phyloP scores from a whole-genome alignment of 2,888 invertebrate species.

The Hylaea fasciaria region DNA sequence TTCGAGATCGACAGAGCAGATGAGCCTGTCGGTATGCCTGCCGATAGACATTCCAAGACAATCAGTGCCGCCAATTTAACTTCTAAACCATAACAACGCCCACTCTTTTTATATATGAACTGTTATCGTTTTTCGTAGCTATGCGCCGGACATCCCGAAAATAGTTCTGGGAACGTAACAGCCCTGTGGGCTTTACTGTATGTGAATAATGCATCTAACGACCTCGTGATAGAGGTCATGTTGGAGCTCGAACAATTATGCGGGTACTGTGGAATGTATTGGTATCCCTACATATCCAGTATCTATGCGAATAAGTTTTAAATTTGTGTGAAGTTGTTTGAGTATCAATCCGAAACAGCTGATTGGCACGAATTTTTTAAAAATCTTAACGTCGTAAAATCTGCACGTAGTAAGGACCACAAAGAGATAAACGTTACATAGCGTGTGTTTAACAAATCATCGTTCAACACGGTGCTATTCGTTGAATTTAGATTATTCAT shows the following conservation, averaged over 20 bases:
- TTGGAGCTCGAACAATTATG: neutral
- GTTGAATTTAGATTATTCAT: no score
- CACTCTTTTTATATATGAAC: conserved; percentile 6
- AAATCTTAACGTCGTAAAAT: no score
- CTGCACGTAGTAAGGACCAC: no score
- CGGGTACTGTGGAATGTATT: neutral
- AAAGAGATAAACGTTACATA: no score
- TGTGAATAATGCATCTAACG: neutral
- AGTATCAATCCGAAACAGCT: no score
- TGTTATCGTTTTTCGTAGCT: conserved; percentile 9
- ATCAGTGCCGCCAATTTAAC: conserved; percentile 6
- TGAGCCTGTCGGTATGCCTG: neutral
- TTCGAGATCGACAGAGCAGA: neutral
- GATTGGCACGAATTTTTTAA: no score
- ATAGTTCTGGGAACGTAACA: conserved; percentile 11
- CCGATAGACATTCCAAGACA: neutral
- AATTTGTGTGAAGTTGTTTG: no score
- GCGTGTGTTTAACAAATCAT: no score
- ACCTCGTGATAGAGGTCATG: conserved; percentile 7
- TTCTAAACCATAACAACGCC: conserved; percentile 9
- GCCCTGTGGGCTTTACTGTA: conserved; percentile 14
- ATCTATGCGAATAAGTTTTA: no score
- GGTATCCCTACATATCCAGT: no score
- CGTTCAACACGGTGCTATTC: no score
- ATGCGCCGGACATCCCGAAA: conserved; percentile 9